phyloP scores from a whole-genome alignment of 2,888 invertebrate species.

The Cheilosia pagana region DNA sequence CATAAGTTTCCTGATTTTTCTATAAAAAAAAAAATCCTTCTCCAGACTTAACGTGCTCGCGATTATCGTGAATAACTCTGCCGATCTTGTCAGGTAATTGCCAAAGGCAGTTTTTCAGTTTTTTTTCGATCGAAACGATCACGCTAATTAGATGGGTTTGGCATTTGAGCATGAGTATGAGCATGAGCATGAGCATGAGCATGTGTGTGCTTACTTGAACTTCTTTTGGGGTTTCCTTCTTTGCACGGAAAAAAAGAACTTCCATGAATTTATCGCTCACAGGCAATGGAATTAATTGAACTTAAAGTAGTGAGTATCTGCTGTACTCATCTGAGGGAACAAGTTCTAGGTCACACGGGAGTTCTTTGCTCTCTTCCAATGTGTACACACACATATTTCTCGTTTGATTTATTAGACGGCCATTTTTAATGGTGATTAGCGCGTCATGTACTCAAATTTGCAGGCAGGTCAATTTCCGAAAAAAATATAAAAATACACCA shows the following conservation, averaged over 20 bases:
- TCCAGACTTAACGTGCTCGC: conserved; percentile 27
- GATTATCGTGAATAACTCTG: conserved; percentile 43
- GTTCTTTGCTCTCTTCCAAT: conserved; percentile 38
- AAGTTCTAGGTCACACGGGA: conserved; percentile 66
- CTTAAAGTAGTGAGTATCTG: conserved; percentile 35
- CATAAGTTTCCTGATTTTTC: conserved; percentile 26
- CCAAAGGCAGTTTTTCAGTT: conserved; percentile 24
- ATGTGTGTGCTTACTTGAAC: neutral
- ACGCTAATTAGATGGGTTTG: conserved; percentile 66
- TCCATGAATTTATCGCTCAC: conserved; percentile 41
- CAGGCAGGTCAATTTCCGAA: conserved; percentile 32
- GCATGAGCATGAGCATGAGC: neutral
- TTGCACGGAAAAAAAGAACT: conserved; percentile 26
- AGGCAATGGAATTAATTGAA: conserved; percentile 64
- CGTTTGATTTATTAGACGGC: conserved; percentile 57
- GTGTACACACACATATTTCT: neutral
- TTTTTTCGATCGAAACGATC: conserved; percentile 65
- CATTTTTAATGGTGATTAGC: conserved; percentile 55
- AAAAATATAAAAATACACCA: neutral
- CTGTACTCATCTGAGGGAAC: conserved; percentile 27
- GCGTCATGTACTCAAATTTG: conserved; percentile 54
- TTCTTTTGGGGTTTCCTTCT: conserved; percentile 36
- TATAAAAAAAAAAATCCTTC: conserved; percentile 10
- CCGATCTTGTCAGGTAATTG: conserved; percentile 61
- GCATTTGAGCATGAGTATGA: conserved; percentile 8